These are phyloP conservation scores for Heteromurus nitidus DNA, from an alignment of 2,888 invertebrate genomes.

Conservation along the genomic window DNA sequence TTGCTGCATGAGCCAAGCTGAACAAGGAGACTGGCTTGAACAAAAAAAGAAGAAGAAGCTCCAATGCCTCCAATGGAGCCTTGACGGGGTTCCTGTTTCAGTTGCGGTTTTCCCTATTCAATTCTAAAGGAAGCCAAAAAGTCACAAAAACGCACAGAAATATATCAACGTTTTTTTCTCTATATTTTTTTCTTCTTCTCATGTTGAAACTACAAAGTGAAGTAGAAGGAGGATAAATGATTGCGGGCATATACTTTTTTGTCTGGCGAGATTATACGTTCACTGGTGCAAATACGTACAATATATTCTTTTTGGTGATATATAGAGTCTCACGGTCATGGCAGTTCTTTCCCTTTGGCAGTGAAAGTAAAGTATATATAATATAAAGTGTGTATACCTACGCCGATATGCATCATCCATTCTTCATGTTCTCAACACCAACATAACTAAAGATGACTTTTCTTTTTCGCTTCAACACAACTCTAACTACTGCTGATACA, in stretches of 20 bases:
- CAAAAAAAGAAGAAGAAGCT: neutral
- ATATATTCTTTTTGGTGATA: neutral
- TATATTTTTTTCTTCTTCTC: neutral
- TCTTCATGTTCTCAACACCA: slow-evolving; percentile 2
- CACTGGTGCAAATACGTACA: neutral
- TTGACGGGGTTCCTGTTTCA: slow-evolving; percentile 1
- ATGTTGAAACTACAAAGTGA: slow-evolving; percentile 1
- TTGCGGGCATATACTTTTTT: neutral
- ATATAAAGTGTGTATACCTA: neutral
- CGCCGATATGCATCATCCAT: neutral
- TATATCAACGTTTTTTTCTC: neutral
- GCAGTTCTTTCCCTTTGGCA: neutral
- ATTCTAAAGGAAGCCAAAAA: neutral
- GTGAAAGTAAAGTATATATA: neutral
- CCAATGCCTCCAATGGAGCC: neutral
- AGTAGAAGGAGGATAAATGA: neutral
- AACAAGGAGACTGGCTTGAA: no score
- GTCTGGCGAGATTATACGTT: neutral
- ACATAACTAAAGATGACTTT: neutral
- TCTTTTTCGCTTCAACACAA: neutral
- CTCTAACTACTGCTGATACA: no score
- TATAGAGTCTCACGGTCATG: slow-evolving; percentile 18
- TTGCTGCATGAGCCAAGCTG: no score
- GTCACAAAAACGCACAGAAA: neutral
- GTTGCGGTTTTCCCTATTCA: slow-evolving; percentile 1